Conservation (phyloP, 2,113 vertebrate species). For the Ictalurus punctatus region DNA sequence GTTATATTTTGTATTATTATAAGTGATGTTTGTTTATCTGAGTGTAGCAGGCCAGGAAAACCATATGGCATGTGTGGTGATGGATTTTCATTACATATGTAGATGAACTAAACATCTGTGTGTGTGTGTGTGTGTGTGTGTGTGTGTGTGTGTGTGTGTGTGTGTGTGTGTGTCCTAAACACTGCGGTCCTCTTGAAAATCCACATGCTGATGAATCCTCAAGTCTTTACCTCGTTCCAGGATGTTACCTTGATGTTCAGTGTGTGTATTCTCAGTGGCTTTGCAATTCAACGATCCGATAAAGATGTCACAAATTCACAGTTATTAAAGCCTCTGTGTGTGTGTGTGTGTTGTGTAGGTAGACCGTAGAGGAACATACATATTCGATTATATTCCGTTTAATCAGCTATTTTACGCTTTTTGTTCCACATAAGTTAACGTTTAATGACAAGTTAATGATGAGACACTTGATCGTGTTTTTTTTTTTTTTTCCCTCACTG, state of each 20-base stretch:
- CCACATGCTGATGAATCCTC: background rate
- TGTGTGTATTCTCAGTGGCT: background rate
- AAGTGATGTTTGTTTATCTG: constrained; percentile 14
- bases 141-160: background rate
- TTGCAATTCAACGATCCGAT: background rate
- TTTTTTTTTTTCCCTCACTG: no score
- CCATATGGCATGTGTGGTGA: background rate
- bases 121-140: background rate
- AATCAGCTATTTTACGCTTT: background rate
- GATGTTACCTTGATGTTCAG: background rate
- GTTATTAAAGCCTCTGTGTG: background rate
- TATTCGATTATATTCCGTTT: background rate
- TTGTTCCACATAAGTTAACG: constrained; percentile 10
- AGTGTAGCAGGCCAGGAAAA: background rate
- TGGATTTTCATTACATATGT: background rate
- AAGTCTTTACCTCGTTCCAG: no score
- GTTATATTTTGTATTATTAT: no score
- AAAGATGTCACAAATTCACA: background rate
- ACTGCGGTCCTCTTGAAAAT: background rate
- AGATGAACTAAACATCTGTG: background rate
- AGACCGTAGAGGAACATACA: background rate
- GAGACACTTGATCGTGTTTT: background rate
- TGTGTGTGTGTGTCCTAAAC: background rate
- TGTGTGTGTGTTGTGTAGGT: background rate
- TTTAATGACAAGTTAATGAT: constrained; percentile 8